These are phyloP conservation scores for Neomicropteryx cornuta DNA, from an alignment of 1,140 invertebrate species.

Conservation along the genomic window DNA sequence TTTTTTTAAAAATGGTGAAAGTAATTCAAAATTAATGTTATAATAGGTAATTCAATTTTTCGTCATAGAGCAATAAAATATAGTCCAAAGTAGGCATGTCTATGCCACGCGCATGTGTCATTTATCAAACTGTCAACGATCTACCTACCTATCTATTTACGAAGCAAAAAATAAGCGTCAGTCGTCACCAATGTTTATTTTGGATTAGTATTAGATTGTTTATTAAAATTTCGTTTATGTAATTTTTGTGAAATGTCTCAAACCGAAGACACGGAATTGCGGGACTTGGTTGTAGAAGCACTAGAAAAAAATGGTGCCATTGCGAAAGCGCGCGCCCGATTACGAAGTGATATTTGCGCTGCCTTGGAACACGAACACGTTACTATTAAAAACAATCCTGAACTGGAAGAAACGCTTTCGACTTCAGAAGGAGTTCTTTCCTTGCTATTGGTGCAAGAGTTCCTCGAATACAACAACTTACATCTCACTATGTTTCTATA, in stretches of 20 bases:
- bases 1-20: too few relatives aligned
- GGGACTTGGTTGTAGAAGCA: slow-evolving; percentile 37
- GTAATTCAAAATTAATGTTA: too few relatives aligned
- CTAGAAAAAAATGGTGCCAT: slow-evolving; percentile 38
- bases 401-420: slow-evolving; percentile 29
- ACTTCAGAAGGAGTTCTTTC: slow-evolving; percentile 31
- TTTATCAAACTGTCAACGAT: too few relatives aligned
- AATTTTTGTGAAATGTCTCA: slow-evolving; percentile 29
- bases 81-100: too few relatives aligned
- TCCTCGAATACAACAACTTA: slow-evolving; percentile 37
- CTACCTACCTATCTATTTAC: too few relatives aligned
- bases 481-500: slow-evolving; percentile 39
- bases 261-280: slow-evolving; percentile 35
- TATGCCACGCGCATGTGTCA: too few relatives aligned
- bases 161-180: too few relatives aligned
- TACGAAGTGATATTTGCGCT: slow-evolving; percentile 37
- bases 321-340: slow-evolving; percentile 35
- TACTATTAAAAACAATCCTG: slow-evolving; percentile 29
- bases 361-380: slow-evolving; percentile 36
- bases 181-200: too few relatives aligned
- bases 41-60: too few relatives aligned
- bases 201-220: too few relatives aligned
- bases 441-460: slow-evolving; percentile 32
- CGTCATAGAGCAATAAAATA: too few relatives aligned
- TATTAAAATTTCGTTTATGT: too few relatives aligned